phyloP scores from a whole-genome alignment of 64 coral and sea anemone genomes.

The Pocillopora damicornis region DNA sequence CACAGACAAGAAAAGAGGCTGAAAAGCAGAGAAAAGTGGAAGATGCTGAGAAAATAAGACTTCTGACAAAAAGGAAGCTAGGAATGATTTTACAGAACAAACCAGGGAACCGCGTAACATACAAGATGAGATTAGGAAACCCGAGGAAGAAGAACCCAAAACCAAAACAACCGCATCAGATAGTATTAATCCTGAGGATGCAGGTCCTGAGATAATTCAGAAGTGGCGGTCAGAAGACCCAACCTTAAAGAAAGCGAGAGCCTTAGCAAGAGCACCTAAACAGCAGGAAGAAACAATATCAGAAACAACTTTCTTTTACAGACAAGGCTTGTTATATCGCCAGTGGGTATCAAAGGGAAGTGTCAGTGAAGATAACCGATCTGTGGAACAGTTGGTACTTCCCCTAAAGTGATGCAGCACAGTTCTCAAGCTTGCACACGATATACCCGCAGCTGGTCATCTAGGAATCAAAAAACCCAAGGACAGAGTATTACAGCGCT shows the following conservation, averaged over 20 bases:
- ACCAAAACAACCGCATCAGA: not conserved
- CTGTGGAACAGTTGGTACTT: slow-evolving; percentile 5
- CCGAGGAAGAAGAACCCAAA: not conserved
- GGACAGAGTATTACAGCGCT: not conserved
- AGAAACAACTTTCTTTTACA: not conserved
- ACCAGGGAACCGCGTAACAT: not conserved
- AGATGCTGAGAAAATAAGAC: not conserved
- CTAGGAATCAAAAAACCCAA: slow-evolving; percentile 4
- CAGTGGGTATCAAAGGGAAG: not conserved
- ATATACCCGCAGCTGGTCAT: slow-evolving; percentile 9
- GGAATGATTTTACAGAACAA: not conserved
- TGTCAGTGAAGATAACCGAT: not conserved
- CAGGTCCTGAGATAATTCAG: not conserved
- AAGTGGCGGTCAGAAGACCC: not conserved
- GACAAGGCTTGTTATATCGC: slow-evolving; percentile 18
- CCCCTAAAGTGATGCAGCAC: not conserved
- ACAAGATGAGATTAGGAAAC: not conserved
- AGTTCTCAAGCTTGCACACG: slow-evolving; percentile 10
- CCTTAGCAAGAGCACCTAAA: not conserved
- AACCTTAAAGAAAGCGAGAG: not conserved
- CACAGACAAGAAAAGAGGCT: not conserved
- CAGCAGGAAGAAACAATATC: not conserved
- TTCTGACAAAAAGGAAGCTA: not conserved
- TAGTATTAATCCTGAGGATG: not conserved
- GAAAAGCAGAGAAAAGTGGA: not conserved